Evolutionary conservation across 2,113 vertebrate species (phyloP), one percentile per base, ranked within the genome.

Genomic region (Reinhardtius hippoglossoides): DNA sequence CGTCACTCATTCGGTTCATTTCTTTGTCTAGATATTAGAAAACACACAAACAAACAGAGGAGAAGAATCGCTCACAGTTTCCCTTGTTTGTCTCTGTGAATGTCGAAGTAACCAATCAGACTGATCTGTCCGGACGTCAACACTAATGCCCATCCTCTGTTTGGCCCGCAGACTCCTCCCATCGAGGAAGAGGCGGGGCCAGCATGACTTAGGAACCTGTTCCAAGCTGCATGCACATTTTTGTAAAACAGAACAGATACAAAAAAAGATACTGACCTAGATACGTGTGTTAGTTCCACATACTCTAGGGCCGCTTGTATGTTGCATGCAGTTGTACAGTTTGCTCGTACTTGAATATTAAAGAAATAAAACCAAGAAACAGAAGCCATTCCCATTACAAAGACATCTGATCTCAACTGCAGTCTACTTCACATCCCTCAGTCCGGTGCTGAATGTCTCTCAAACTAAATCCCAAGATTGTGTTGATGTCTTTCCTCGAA

Each of bases 311-410:
- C 95, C 95, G 96, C 96, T 97, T 97, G 97, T 99, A 95, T 97
- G 97, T 99, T 98, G 98, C 98, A 99, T 99, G 98, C 97, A 95
- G 94, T 95, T 98, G 98, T 98, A 98, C 96, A 99, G 96, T 97
- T 98, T 98, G 97, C 97, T 98, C 90, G 96, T 98, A 96, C 96
- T 96, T 96, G 92, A 97, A 93, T 96, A 95, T 92, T 97, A 95
- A 95, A 91, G 92, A 93, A 92, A 96, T 95, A 94, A 96, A 97
- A 96, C 92, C 95, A 95, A 97, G 96, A 97, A 98, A 96, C 95
- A 91, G 94, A 98, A 98, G 97, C 97, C 98, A 98, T 98, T 97
- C 95, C 94, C 96, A 96, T 96, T 94, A 85, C 92, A 93, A 95
- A 95, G 95, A 94, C 95, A 95, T 96, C 94, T 92, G 94, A 86